Conservation (phyloP, 35 echinoderm and acorn worm genomes). For the Amphiura filiformis region DNA sequence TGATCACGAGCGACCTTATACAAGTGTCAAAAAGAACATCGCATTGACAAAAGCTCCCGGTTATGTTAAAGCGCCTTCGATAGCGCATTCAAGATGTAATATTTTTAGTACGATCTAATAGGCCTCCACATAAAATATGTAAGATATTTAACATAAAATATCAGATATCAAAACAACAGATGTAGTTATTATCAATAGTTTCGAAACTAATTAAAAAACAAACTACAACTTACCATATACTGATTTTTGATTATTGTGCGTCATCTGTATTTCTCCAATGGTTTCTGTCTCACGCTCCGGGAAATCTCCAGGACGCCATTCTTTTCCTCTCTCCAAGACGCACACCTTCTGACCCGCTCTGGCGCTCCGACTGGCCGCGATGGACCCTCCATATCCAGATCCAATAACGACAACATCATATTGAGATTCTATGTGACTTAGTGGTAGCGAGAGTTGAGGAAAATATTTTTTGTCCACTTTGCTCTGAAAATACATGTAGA, state of each 20-base stretch:
- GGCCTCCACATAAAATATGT: too few species aligned
- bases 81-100: too few species aligned
- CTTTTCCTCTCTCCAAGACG: conserved; percentile 37
- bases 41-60: too few species aligned
- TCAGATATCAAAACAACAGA: too few species aligned
- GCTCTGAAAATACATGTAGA: neutral
- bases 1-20: too few species aligned
- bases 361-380: conserved; percentile 34
- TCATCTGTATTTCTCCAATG: conserved; percentile 28
- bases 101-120: too few species aligned
- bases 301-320: conserved; percentile 42
- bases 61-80: too few species aligned
- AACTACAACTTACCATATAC: neutral
- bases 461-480: neutral
- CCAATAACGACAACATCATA: conserved; percentile 47
- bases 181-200: too few species aligned
- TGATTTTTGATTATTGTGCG: conserved; percentile 9
- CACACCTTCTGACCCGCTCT: conserved; percentile 36
- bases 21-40: too few species aligned
- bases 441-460: conserved; percentile 11
- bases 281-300: neutral
- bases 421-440: conserved; percentile 13
- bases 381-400: conserved; percentile 41
- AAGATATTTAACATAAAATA: too few species aligned
- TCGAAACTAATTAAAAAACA: too few species aligned